Conservation (phyloP, 2,113 vertebrate species). For the Xiphophorus couchianus region DNA sequence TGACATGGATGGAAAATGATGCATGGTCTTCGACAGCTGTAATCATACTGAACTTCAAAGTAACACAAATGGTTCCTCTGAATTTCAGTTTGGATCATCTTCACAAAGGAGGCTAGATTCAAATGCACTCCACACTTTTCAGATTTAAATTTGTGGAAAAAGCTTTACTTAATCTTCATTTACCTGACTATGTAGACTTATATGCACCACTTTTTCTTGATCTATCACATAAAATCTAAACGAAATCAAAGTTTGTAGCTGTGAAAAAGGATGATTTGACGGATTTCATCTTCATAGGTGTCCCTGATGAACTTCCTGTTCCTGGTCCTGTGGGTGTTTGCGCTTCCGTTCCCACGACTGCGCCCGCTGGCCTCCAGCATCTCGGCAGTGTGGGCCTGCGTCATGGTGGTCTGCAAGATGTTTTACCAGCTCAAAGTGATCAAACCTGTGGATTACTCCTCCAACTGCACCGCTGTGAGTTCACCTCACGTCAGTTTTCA, state of each 20-base stretch:
- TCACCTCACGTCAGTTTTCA: background rate
- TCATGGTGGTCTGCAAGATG: constrained; percentile 84
- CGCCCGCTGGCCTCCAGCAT: constrained; percentile 71
- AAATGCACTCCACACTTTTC: too few species aligned
- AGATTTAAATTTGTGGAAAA: too few species aligned
- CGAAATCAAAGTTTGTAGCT: background rate
- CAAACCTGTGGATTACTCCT: constrained; percentile 76
- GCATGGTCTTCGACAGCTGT: too few species aligned
- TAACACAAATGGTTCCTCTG: too few species aligned
- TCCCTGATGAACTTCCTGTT: constrained; percentile 82
- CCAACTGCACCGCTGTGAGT: constrained; percentile 81
- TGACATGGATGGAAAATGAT: background rate
- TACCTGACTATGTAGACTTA: too few species aligned
- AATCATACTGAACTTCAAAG: too few species aligned
- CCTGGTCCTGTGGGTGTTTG: constrained; percentile 79
- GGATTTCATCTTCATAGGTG: constrained; percentile 64
- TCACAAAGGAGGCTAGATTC: too few species aligned
- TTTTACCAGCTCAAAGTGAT: constrained; percentile 84
- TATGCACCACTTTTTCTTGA: background rate
- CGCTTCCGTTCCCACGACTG: constrained; percentile 75
- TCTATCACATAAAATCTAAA: background rate
- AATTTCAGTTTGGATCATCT: too few species aligned
- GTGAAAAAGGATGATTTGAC: background rate
- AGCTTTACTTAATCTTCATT: too few species aligned
- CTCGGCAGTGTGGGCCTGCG: constrained; percentile 81